Evolutionary conservation across 2,797 vertebrate genomes (phyloP).

Genomic region (Fratercula arctica): DNA sequence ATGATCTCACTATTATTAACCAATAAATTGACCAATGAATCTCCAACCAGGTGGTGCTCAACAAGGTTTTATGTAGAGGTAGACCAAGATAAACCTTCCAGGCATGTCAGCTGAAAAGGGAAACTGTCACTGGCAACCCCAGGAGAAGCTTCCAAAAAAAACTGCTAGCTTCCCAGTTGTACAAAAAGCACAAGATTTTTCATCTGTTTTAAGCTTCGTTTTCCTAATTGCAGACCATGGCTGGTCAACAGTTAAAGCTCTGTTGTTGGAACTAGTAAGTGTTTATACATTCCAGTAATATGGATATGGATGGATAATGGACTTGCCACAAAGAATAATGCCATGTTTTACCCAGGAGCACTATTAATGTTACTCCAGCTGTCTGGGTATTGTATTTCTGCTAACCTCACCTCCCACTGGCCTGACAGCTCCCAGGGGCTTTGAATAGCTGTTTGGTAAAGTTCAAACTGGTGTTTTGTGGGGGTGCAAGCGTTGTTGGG

Average conservation of each 20-base stretch:
- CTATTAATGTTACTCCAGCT: slow-evolving; percentile 15
- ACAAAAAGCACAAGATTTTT: background rate
- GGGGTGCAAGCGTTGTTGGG: background rate
- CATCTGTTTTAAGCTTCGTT: background rate
- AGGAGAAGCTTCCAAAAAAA: background rate
- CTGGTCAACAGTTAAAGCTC: background rate
- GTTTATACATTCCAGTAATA: slow-evolving; percentile 8
- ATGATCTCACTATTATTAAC: background rate
- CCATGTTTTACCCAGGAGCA: background rate
- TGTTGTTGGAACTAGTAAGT: background rate
- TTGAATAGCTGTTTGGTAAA: slow-evolving; percentile 8
- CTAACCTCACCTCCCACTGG: background rate
- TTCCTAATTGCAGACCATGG: background rate
- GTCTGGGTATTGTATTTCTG: slow-evolving; percentile 31
- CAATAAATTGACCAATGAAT: background rate
- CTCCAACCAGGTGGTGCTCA: background rate
- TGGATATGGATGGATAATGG: background rate
- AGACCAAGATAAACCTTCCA: background rate
- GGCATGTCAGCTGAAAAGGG: background rate
- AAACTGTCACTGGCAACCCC: background rate
- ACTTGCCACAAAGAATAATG: background rate
- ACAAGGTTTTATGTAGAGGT: background rate
- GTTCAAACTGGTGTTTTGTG: background rate
- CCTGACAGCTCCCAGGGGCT: background rate
- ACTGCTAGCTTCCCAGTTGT: background rate